Percentiles rank a stretch among this genome's conserved stretches.
These are phyloP conservation scores for Turritopsis rubra DNA, from an alignment of 30 jellyfish, hydroid and myxozoan genomes.

Conservation along the genomic window DNA sequence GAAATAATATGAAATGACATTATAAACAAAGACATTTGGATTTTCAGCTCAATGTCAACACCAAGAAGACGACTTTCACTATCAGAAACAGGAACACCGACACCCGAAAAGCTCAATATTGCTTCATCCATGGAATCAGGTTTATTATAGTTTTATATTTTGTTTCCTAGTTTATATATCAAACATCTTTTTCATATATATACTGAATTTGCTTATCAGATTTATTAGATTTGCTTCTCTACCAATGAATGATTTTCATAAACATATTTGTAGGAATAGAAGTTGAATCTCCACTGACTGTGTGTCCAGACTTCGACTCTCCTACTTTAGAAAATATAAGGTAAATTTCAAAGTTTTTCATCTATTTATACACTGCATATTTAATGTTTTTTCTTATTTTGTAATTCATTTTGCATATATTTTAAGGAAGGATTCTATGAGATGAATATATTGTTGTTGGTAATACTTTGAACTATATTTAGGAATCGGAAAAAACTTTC, in stretches of 20 bases:
- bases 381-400: not conserved
- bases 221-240: too few relatives aligned
- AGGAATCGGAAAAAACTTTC: not conserved
- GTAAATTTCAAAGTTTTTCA: not conserved
- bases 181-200: too few relatives aligned
- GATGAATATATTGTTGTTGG: too few relatives aligned
- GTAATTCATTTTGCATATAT: too few relatives aligned
- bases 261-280: conserved; percentile 1
- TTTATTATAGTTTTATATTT: not conserved
- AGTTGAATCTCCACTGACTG: conserved; percentile 26
- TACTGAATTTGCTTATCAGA: too few relatives aligned
- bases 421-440: not conserved
- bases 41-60: conserved; percentile 62
- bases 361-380: too few relatives aligned
- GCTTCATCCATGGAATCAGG: conserved; percentile 88
- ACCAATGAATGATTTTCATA: not conserved
- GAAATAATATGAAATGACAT: not conserved
- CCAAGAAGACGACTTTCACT: conserved; percentile 81
- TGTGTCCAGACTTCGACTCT: conserved; percentile 28
- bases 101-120: conserved; percentile 48
- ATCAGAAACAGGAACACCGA: conserved; percentile 57
- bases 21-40: not conserved
- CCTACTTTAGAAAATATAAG: conserved; percentile 33
- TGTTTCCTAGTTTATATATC: too few relatives aligned
- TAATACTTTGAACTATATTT: not conserved